These are phyloP conservation scores for Heteractis magnifica DNA, from an alignment of 92 coral and sea anemone genomes.

Conservation along the genomic window DNA sequence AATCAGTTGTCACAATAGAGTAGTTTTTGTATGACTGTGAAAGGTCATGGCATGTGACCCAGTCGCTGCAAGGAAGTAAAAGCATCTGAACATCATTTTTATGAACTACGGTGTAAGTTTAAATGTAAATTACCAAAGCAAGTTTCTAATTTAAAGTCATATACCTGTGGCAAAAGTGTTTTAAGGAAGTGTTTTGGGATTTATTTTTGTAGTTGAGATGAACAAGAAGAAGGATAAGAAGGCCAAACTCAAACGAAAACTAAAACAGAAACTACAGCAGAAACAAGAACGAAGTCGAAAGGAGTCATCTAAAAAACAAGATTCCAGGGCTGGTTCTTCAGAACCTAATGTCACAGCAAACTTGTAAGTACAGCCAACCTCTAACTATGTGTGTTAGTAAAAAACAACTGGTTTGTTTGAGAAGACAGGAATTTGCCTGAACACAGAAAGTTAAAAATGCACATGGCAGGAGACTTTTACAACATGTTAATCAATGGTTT, in stretches of 20 bases:
- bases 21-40: not conserved
- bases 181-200: not conserved
- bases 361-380: conserved; percentile 22
- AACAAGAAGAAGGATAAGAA: conserved; percentile 90
- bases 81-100: too few species aligned
- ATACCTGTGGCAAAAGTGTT: not conserved
- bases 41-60: too few species aligned
- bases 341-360: conserved; percentile 3
- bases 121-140: not conserved
- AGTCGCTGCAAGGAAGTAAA: too few species aligned
- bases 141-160: not conserved
- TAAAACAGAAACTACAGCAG: conserved; percentile 85
- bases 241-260: conserved; percentile 78
- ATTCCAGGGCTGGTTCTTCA: conserved; percentile 12
- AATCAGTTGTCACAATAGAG: not conserved
- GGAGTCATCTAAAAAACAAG: conserved; percentile 33
- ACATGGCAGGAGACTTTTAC: not conserved
- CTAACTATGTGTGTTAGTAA: not conserved
- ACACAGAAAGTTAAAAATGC: too few species aligned
- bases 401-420: not conserved
- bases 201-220: conserved; percentile 44
- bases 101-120: too few species aligned
- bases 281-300: conserved; percentile 70
- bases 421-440: not conserved
- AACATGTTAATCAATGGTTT: not conserved